Evolutionary conservation across 1,140 invertebrate species (phyloP), one percentile per base, ranked within the genome.

Genomic region (Tetraneura akinire): DNA sequence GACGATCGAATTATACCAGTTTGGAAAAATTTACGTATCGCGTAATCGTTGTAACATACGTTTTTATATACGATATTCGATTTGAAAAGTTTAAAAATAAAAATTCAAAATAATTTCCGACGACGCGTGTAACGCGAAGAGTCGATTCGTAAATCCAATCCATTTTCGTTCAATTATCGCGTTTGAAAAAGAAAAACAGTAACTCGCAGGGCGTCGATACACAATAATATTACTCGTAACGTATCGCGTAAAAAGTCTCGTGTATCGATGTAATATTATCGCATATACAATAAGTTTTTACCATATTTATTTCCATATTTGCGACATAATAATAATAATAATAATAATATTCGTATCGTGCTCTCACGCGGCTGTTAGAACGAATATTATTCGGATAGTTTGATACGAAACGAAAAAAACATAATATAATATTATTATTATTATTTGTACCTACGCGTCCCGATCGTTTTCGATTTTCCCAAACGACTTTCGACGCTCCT

Each of bases 401-500:
- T 16, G 16, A 49, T 5, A 21, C 18, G 21, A 55, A 11, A n/a
- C 3, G 14, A 14, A 64, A 29, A 2, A 2, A 29, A 14, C 1
- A 49, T 49, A 11, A 18, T 4, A 37, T 37, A 37, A 37, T 37
- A 37, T 37, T 37, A 37, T 37, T 37, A 8, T 37, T 37, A 37
- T 37, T 37, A 37, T 37, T 4, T 37, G 8, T 37, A 37, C 16
- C 4, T 18, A 16, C 49, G 8, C 62, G 32, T n/a, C n/a, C n/a
- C n/a, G 23, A 23, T 16, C 64, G 3, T 45, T 45, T 13, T 45
- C n/a, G 11, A 68, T 45, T 45, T 45, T 68, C 64, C 13, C 23
- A 45, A 68, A 45, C 64, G 37, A 68, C 37, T 68, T 45, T 68
- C 18, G 18, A 66, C n/a, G n/a, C n/a, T n/a, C n/a, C n/a, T n/a